A percentile compares a stretch with the other conserved stretches of the same genome.
Evolutionary conservation across 2,113 vertebrate genomes (phyloP).

Genomic region (Turnix velox): DNA sequence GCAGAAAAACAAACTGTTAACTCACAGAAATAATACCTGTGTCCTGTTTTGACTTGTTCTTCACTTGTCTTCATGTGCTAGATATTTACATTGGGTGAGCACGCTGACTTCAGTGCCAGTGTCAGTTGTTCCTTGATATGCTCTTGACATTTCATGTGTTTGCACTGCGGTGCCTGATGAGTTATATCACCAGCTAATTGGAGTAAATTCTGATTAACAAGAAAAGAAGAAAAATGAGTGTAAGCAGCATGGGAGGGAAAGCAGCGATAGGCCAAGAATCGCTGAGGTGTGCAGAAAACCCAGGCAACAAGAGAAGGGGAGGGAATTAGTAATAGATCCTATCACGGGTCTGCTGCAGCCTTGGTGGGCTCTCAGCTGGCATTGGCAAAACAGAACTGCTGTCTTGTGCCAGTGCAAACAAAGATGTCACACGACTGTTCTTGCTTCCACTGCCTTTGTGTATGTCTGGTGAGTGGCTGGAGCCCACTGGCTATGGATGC

Average conservation of each 20-base stretch:
- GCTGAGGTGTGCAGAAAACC: background rate
- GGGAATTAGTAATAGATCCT: background rate
- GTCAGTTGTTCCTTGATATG: slow-evolving; percentile 21
- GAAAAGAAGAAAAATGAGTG: slow-evolving; percentile 6
- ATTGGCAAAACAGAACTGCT: background rate
- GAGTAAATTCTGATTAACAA: background rate
- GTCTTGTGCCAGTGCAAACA: slow-evolving; percentile 25
- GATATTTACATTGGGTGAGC: slow-evolving; percentile 36
- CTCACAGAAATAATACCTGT: background rate
- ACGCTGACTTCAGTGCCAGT: background rate
- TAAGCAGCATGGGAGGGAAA: background rate
- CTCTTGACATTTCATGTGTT: slow-evolving; percentile 15
- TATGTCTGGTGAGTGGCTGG: slow-evolving; percentile 30
- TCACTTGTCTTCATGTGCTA: background rate
- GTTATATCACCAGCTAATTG: background rate
- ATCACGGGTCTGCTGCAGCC: fast-evolving
- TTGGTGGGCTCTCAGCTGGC: background rate
- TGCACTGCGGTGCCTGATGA: background rate
- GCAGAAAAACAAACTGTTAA: slow-evolving; percentile 50
- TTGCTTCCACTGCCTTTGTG: slow-evolving; percentile 13
- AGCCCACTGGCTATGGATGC: background rate
- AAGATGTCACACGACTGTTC: background rate
- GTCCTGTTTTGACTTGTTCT: slow-evolving; percentile 22
- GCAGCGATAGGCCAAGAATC: background rate
- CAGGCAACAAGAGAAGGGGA: background rate